Conservation (phyloP, 2,797 vertebrate genomes). For the Pangasius macronema region DNA sequence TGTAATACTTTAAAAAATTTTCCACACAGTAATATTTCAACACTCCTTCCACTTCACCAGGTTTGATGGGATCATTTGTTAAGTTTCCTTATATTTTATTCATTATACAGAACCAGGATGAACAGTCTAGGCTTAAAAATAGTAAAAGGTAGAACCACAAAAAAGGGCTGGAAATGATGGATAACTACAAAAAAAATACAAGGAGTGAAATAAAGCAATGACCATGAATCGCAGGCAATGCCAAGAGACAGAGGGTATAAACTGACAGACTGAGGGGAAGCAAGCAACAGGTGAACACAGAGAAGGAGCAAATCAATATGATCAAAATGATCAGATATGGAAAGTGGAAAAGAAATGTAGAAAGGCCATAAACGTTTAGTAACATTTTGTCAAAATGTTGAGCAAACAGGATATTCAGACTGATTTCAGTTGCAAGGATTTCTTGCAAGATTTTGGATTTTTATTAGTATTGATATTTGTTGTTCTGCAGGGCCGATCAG, state of each 20-base stretch:
- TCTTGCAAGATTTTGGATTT: neutral
- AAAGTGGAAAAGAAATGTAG: neutral
- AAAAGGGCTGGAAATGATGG: neutral
- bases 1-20: neutral
- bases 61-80: too few species aligned
- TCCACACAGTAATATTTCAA: too few species aligned
- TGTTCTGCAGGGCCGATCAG: constrained; percentile 84
- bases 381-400: neutral
- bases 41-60: too few species aligned
- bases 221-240: neutral
- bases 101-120: neutral
- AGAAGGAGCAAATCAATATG: neutral
- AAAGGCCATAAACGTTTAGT: neutral
- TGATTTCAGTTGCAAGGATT: neutral
- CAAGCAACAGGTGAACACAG: neutral
- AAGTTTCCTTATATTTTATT: neutral
- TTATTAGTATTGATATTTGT: neutral
- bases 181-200: neutral
- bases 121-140: neutral
- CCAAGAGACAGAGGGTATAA: neutral
- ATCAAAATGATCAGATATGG: neutral
- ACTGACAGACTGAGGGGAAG: neutral
- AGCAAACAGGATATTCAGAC: neutral
- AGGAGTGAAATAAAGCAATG: neutral
- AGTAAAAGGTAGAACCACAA: neutral